Percentiles rank a stretch among this genome's conserved stretches.
Evolutionary conservation across 1,140 invertebrate species (phyloP).

Genomic region (Sarcophaga peregrina): DNA sequence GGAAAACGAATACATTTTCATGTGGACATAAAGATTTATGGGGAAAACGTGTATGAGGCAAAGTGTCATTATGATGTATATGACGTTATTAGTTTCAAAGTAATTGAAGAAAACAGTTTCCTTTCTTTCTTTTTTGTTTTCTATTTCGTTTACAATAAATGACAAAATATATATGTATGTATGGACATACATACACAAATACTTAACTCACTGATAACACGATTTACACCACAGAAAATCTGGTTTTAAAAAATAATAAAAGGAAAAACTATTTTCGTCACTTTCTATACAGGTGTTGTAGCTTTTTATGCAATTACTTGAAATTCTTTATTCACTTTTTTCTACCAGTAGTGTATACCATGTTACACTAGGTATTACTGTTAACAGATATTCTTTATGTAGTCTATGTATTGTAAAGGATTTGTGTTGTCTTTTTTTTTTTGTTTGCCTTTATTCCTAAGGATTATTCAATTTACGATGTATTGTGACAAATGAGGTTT

Average conservation of each 20-base stretch:
- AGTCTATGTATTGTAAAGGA: no score
- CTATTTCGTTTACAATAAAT: no score
- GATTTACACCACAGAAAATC: neutral
- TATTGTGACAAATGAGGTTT: neutral
- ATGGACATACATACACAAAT: neutral
- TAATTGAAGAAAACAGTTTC: slow-evolving; percentile 1
- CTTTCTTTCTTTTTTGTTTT: neutral
- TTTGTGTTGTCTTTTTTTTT: no score
- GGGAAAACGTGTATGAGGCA: neutral
- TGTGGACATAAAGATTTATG: slow-evolving; percentile 12
- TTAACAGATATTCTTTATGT: no score
- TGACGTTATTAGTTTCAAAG: slow-evolving; percentile 10
- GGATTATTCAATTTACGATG: slow-evolving; percentile 15
- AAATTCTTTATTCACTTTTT: no score
- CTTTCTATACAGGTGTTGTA: no score
- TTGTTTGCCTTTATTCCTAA: neutral
- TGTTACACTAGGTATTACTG: no score
- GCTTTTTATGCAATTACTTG: no score
- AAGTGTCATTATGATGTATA: slow-evolving; percentile 21
- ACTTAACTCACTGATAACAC: neutral
- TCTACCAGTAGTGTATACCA: no score
- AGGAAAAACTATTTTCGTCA: no score
- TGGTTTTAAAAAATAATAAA: no score
- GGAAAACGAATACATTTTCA: neutral
- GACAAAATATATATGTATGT: no score